Percentiles rank a stretch among this genome's conserved stretches.
Conservation (phyloP, 2,113 vertebrate genomes). For the Passer montanus region DNA sequence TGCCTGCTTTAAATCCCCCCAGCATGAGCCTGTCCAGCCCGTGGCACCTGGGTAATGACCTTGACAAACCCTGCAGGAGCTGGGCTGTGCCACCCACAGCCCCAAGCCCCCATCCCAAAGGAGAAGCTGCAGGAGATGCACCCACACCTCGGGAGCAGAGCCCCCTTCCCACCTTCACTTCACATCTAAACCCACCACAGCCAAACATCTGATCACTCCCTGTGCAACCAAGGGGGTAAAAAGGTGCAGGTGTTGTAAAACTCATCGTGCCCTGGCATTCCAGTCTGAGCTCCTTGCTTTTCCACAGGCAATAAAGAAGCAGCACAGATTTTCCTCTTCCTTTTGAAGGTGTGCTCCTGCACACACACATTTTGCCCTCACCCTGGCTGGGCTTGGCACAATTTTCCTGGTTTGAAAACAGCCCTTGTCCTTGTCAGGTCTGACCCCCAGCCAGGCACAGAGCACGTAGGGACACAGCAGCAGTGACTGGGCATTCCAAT, state of each 20-base stretch:
- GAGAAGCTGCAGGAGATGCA: not conserved
- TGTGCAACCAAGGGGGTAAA: not conserved
- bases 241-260: not conserved
- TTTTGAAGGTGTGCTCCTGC: not conserved
- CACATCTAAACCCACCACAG: not conserved
- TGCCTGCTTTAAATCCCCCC: not conserved
- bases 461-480: fast-evolving
- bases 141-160: fast-evolving
- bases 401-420: not conserved
- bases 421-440: not conserved
- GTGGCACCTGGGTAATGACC: not conserved
- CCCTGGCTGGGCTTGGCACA: not conserved
- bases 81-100: not conserved
- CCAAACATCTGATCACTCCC: not conserved
- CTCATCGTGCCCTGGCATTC: not conserved
- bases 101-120: fast-evolving
- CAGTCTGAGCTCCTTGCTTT: not conserved
- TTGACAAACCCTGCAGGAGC: not conserved
- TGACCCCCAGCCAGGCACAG: fast-evolving
- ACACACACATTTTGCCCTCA: not conserved
- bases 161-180: not conserved
- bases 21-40: not conserved
- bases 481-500: not conserved
- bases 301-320: not conserved
- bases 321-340: not conserved